Evolutionary conservation across 2,797 vertebrate species (phyloP), one percentile per base, ranked within the genome.

Genomic region (Naso thynnoides): DNA sequence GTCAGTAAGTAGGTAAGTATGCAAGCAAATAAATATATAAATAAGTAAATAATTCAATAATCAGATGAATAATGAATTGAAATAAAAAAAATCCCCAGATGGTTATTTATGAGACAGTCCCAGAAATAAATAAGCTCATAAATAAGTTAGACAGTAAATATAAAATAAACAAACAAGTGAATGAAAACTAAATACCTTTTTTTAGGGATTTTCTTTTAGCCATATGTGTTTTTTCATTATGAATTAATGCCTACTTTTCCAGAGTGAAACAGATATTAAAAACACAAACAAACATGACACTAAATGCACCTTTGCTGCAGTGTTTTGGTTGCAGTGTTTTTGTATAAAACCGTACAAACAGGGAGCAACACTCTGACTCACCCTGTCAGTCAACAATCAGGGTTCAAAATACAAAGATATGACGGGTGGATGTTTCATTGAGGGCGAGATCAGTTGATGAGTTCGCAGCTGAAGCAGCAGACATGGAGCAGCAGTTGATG

Each of bases 381-480:
- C 19, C 50, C 47, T 16, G 57, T 71, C 67, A 62, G 66, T 62
- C 72, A 59, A 14, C 41, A 24, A 5, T 23, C 49, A n/a, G 31
- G 39, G 64, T 74, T 61, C 11, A 55, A 27, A 52, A 19, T 1
- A 36, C 42, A 38, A 3, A 49, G 18, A 59, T 63, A 27, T 52
- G 74, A 79, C 75, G 29, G 27, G 13, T 59, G 65, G 41, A 49
- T 71, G 14, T 50, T 54, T 45, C 50, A 71, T 44, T 67, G 26
- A 0, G 29, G 19, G 16, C 1, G 7, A 52, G 81, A 82, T 84
- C 53, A 79, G 63, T 18, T 26, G 66, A 78, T 26, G 55, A 70
- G 70, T 84, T 73, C 42, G 68, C 78, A 72, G 18, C 11, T 58
- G 61, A 70, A 64, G n/a, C 56, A 48, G 11, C 62, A 73, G 78